phyloP scores from a whole-genome alignment of 2,888 invertebrate species.

The Zaprionus bogoriensis region DNA sequence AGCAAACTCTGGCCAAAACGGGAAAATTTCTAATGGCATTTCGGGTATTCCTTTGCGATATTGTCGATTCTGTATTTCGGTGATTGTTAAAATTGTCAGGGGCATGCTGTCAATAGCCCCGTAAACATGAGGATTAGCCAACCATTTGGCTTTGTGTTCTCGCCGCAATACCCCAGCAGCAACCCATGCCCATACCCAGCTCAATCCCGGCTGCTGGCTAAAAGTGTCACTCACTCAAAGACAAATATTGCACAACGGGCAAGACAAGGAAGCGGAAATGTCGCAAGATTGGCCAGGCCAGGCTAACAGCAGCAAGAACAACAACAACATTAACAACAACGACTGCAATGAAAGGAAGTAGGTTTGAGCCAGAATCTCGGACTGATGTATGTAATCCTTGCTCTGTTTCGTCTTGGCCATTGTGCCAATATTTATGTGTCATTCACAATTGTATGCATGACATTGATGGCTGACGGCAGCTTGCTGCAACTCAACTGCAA shows the following conservation, averaged over 20 bases:
- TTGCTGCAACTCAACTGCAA: conserved; percentile 9
- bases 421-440: conserved; percentile 73
- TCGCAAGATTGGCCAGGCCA: conserved; percentile 68
- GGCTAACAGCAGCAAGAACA: conserved; percentile 24
- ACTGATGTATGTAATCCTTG: conserved; percentile 52
- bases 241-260: conserved; percentile 66
- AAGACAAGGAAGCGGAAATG: conserved; percentile 77
- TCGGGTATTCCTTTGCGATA: conserved; percentile 40
- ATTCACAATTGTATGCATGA: conserved; percentile 76
- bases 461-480: conserved; percentile 66
- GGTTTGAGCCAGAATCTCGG: conserved; percentile 19
- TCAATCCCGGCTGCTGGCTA: conserved; percentile 49
- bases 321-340: conserved; percentile 23
- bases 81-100: conserved; percentile 71
- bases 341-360: conserved; percentile 29
- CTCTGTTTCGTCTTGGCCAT: conserved; percentile 50
- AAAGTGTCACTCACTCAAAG: conserved; percentile 66
- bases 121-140: conserved; percentile 78
- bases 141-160: conserved; percentile 69
- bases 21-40: conserved; percentile 48
- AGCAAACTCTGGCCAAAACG: conserved; percentile 59
- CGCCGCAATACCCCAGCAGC: conserved; percentile 27
- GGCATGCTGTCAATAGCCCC: conserved; percentile 73
- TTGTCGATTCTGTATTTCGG: conserved; percentile 45
- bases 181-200: not conserved